Conservation (phyloP, 2,888 invertebrate genomes). For the Caenorhabditis auriculariae region DNA sequence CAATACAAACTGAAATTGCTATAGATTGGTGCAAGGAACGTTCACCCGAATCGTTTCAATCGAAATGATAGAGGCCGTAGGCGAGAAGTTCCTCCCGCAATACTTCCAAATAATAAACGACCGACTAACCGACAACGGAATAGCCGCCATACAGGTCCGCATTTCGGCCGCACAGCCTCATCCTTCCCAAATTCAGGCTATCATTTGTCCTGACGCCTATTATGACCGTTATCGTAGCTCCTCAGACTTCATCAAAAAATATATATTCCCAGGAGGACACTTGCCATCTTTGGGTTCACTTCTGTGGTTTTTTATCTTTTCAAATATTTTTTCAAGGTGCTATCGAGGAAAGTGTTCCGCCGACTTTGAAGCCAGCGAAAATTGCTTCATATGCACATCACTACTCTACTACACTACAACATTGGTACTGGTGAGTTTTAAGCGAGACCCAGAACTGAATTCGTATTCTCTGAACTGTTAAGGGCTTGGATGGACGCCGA, state of each 20-base stretch:
- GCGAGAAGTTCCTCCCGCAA: slow-evolving; percentile 49
- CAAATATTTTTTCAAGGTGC: slow-evolving; percentile 12
- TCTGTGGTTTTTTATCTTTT: not conserved
- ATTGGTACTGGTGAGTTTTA: slow-evolving; percentile 47
- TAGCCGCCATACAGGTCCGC: slow-evolving; percentile 51
- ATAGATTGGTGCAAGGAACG: slow-evolving; percentile 41
- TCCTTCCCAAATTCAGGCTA: slow-evolving; percentile 31
- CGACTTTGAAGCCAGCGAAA: slow-evolving; percentile 16
- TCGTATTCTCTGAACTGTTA: slow-evolving; percentile 3
- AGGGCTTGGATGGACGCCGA: slow-evolving; percentile 46
- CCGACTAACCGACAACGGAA: slow-evolving; percentile 43
- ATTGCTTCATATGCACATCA: slow-evolving; percentile 39
- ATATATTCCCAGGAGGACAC: slow-evolving; percentile 60
- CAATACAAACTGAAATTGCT: slow-evolving; percentile 2
- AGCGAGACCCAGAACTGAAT: not conserved
- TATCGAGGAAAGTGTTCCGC: slow-evolving; percentile 24
- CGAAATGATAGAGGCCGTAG: slow-evolving; percentile 60
- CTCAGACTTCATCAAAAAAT: slow-evolving; percentile 58
- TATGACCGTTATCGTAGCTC: slow-evolving; percentile 49
- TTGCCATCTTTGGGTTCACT: slow-evolving; percentile 42
- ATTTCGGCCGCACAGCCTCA: not conserved
- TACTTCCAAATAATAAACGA: slow-evolving; percentile 51
- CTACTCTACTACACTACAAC: slow-evolving; percentile 52
- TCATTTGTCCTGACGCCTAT: slow-evolving; percentile 50
- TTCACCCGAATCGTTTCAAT: slow-evolving; percentile 47